Evolutionary conservation across 2,113 vertebrate species (phyloP).

Genomic region (Mastomys coucha): DNA sequence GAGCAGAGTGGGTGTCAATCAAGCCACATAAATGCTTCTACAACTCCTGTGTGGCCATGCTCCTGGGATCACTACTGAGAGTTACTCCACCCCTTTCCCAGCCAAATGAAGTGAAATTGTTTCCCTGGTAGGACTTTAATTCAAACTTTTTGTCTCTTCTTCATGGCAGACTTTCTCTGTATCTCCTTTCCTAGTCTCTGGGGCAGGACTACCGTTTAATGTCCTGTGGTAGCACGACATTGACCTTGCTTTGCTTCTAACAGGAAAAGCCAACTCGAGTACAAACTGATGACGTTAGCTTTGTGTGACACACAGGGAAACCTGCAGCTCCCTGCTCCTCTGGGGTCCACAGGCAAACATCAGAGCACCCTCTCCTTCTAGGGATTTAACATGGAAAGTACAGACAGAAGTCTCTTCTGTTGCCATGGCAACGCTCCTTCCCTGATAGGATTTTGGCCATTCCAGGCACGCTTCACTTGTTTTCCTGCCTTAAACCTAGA

Average conservation of each 20-base stretch:
- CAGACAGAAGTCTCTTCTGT: slow-evolving; percentile 73
- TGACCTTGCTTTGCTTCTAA: background rate
- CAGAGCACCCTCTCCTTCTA: slow-evolving; percentile 35
- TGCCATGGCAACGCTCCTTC: slow-evolving; percentile 67
- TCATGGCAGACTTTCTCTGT: too few species aligned
- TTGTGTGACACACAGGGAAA: background rate
- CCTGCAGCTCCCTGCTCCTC: background rate
- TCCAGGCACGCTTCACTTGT: slow-evolving; percentile 69
- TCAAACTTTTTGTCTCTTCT: background rate
- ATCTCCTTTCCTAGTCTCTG: background rate
- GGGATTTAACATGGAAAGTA: slow-evolving; percentile 60
- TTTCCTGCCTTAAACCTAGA: slow-evolving; percentile 68
- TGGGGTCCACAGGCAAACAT: background rate
- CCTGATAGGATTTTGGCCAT: slow-evolving; percentile 74
- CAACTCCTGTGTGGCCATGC: background rate
- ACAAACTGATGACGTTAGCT: background rate
- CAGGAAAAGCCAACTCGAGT: background rate
- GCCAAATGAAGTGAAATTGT: background rate
- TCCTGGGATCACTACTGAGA: background rate
- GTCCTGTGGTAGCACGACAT: background rate
- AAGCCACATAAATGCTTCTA: background rate
- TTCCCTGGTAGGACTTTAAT: background rate
- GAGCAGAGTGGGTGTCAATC: background rate
- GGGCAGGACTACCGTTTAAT: background rate
- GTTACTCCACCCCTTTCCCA: background rate